Evolutionary conservation across 2,797 vertebrate genomes (phyloP), one percentile per base, ranked within the genome.

Genomic region (Pangasius macronema): DNA sequence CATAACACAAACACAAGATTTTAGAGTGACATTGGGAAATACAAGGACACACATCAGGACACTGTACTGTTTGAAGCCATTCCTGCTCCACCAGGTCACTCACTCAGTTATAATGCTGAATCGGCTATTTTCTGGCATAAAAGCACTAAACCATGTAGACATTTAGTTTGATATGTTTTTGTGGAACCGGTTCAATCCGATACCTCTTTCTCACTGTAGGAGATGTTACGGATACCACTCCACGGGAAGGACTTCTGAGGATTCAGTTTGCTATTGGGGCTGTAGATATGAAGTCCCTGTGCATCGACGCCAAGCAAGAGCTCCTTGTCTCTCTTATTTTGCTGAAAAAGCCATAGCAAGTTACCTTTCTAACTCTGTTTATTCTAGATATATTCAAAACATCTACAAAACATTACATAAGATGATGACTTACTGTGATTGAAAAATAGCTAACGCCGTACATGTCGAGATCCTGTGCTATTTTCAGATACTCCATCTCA

Each of bases 401-500:
- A 59, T 80, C 3, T 6, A 18, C 16, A 57, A 59, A 27, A 1
- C 3, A 2, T 22, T 3, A 87, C 13, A 63, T 30, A 86, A 87
- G 53, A 89, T 67, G 27, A 14, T 30, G 59, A 96, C 97, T 96
- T 94, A 98, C 97, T 87, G 97, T 96, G 81, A 99, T 97, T 63
- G 96, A 95, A 90, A 98, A 99, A 94, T 98, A 98, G 94, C 97
- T 98, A 92, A 99, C 96, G 27, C 97, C 97, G 13, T 98, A 98
- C 97, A 98, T 98, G 91, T 98, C 97, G 89, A 97, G 96, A 92
- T 98, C 97, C 92, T 98, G 97, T 57, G 97, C 97, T 87, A 97
- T 98, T 94, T 98, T 98, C 76, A 98, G 93, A 89, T 99, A 98
- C 91, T 98, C 97, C 97, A 98, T 98, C 93, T 98, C 97, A 14